Base-by-base conservation (phyloP, 2,113 vertebrate species). In the Heptranchias perlo region DNA sequence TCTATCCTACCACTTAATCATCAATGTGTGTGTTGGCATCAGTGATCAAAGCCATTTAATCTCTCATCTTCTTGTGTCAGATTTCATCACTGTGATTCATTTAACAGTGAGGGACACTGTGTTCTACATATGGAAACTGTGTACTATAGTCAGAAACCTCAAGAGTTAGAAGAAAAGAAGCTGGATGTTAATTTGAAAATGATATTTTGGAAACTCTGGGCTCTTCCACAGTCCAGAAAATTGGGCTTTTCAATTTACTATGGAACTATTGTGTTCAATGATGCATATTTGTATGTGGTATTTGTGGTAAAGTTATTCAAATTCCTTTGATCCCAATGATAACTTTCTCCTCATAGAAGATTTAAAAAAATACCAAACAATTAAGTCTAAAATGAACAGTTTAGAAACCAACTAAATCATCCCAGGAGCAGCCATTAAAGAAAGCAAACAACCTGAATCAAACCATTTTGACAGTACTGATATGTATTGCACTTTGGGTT, bases 81-180 rank as follows among this genome's bases (percentile, higher is more conserved):
- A 69, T 95, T 69, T 69, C 94, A 95, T 95, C 65, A 31, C n/a
- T 52, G 64, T 95, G 94, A 69, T 95, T 95, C 44, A 67, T 69
- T 16, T 93, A 49, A 49, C 65, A 67, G 28, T 95, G 64, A 95
- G 65, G 94, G 65, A 95, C 94, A 95, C 64, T 7, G 64, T 67
- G 93, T 94, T 25, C 93, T 67, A 11, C 93, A 67, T 64, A 31
- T 64, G 64, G n/a, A 47, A 67, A 44, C 62, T 64, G 25, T 95
- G 23, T 69, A 49, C 25, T 47, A 69, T 11, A n/a, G n/a, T 44
- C 13, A 7, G 64, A 95, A 49, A 54, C 23, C 23, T 65, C 62
- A 65, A 44, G 44, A 95, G 18, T 31, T 49, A 47, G 47, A 69
- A 28, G 64, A 69, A 18, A 69, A 35, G 94, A 39, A 95, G 35